phyloP scores from a whole-genome alignment of 1,140 invertebrate species.

The Ceratina australensis region DNA sequence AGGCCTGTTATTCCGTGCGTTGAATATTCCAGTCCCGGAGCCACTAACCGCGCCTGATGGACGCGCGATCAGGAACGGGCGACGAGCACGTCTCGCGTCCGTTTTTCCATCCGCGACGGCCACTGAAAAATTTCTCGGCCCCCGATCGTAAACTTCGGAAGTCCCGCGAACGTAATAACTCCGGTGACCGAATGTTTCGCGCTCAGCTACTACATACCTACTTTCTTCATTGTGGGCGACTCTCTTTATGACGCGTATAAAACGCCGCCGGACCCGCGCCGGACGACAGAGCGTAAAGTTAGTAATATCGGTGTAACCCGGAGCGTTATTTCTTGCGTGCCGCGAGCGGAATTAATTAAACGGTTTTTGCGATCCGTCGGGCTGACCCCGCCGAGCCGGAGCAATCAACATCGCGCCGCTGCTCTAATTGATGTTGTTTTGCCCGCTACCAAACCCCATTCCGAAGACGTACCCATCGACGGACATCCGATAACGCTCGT shows the following conservation, averaged over 20 bases:
- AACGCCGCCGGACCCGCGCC: slow-evolving; percentile 5
- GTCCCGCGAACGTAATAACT: slow-evolving; percentile 19
- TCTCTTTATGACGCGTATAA: slow-evolving; percentile 20
- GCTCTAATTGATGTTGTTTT: slow-evolving; percentile 69
- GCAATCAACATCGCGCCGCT: slow-evolving; percentile 59
- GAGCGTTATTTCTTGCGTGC: slow-evolving; percentile 60
- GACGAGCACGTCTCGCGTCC: no score
- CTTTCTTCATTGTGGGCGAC: neutral
- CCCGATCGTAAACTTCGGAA: slow-evolving; percentile 14
- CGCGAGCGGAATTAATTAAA: slow-evolving; percentile 70
- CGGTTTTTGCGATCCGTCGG: slow-evolving; percentile 56
- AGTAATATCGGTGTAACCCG: slow-evolving; percentile 58
- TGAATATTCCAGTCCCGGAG: slow-evolving; percentile 15
- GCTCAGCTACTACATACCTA: neutral
- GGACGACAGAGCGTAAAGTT: slow-evolving; percentile 50
- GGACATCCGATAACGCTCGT: slow-evolving; percentile 17
- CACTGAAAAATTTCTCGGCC: neutral
- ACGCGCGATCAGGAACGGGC: neutral
- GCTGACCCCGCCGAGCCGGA: slow-evolving; percentile 51
- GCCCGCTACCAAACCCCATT: slow-evolving; percentile 39
- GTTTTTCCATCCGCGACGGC: neutral
- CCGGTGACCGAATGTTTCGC: slow-evolving; percentile 11
- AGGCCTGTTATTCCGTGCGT: neutral
- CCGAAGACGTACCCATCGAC: slow-evolving; percentile 37
- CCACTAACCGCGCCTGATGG: slow-evolving; percentile 6